Percentiles rank a stretch among this genome's conserved stretches.
Conservation (phyloP, 2,113 vertebrate species). For the Columbina picui region DNA sequence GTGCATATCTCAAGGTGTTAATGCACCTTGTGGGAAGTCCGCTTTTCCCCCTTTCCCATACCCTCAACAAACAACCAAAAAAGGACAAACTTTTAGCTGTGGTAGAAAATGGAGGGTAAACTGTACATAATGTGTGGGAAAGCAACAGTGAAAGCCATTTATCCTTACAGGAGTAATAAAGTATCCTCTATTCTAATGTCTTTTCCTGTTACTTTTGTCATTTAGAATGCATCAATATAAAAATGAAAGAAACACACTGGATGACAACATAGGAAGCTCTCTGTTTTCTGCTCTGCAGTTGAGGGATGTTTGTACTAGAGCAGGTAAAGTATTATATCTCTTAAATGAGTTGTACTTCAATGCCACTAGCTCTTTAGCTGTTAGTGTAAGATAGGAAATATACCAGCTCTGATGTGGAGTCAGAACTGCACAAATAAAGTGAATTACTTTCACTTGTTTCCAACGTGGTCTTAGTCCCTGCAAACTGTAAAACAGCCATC, state of each 20-base stretch:
- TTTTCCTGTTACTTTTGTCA: neutral
- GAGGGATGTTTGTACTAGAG: rapidly evolving
- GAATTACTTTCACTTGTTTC: neutral
- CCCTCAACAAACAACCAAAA: rapidly evolving
- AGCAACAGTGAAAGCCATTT: neutral
- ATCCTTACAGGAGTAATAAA: neutral
- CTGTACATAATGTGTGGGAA: neutral
- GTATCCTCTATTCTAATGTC: neutral
- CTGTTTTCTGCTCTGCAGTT: neutral
- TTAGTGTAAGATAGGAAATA: neutral
- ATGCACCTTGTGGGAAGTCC: neutral
- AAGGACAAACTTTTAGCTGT: neutral
- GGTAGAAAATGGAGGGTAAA: neutral
- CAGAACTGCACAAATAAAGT: neutral
- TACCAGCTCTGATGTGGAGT: neutral
- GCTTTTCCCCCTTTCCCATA: rapidly evolving
- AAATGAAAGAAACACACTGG: neutral
- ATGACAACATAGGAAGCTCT: neutral
- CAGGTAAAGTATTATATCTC: neutral
- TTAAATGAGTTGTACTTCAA: neutral
- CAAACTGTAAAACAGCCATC: neutral
- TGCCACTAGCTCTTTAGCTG: neutral
- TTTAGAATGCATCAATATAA: neutral
- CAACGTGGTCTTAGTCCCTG: neutral
- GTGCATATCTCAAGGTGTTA: neutral